Percentiles rank a stretch among this genome's conserved stretches.
Evolutionary conservation across 2,888 invertebrate species (phyloP).

Genomic region (Tenthredo scrophulariae): DNA sequence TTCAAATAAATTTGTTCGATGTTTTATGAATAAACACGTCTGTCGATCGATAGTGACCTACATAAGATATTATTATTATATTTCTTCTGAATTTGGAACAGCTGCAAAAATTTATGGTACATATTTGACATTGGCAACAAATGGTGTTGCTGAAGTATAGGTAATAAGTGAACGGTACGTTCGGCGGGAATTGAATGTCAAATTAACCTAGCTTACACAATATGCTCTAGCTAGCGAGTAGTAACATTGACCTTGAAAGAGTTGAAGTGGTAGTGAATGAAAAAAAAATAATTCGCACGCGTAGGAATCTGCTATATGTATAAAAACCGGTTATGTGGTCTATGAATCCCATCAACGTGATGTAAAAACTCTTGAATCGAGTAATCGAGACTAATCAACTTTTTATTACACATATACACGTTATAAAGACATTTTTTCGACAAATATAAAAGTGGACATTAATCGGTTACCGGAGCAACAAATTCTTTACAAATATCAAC

Average conservation of each 20-base stretch:
- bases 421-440: not conserved
- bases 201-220: not conserved
- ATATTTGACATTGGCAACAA: not conserved
- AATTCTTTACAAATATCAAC: not conserved
- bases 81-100: not conserved
- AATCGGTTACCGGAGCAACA: not conserved
- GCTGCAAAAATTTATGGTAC: not conserved
- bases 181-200: not conserved
- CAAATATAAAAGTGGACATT: not conserved
- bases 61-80: not conserved
- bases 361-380: not conserved
- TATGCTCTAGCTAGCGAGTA: not conserved
- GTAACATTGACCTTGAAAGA: conserved; percentile 31
- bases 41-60: not conserved
- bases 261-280: not conserved
- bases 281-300: conserved; percentile 9
- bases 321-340: not conserved
- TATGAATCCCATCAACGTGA: not conserved
- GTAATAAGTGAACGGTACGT: not conserved
- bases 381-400: not conserved
- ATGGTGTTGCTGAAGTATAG: not conserved
- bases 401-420: not conserved
- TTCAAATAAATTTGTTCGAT: not conserved
- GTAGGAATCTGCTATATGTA: not conserved
- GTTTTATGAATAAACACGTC: not conserved